Evolutionary conservation across 1,140 invertebrate genomes (phyloP).

Genomic region (Drosophila kikkawai): DNA sequence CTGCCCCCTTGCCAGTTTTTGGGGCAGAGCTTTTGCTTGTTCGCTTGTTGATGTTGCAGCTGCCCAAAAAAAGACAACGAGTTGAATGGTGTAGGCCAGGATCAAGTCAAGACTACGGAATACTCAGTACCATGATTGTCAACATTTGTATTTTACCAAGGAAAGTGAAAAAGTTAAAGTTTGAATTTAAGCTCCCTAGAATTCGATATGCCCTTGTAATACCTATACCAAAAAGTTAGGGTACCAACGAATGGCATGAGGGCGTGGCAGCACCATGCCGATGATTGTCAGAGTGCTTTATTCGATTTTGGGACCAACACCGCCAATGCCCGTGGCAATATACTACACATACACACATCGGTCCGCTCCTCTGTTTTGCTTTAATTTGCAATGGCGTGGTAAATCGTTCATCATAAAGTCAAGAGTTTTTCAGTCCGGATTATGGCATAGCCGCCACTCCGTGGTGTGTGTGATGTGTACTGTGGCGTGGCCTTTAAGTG

Average conservation of each 20-base stretch:
- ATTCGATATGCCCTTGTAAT: not conserved
- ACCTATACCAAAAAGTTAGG: not conserved
- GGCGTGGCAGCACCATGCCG: constrained; percentile 38
- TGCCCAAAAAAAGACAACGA: constrained; percentile 11
- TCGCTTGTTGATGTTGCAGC: constrained; percentile 45
- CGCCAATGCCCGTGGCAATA: not conserved
- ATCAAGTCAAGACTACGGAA: not conserved
- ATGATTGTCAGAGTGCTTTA: constrained; percentile 62
- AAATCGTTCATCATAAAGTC: constrained; percentile 68
- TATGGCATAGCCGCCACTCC: constrained; percentile 23
- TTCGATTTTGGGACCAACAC: constrained; percentile 45
- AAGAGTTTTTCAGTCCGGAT: constrained; percentile 59
- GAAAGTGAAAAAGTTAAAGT: too few relatives aligned
- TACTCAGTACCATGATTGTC: not conserved
- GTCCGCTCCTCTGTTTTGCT: constrained; percentile 38
- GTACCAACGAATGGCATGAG: constrained; percentile 45
- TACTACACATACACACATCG: constrained; percentile 1
- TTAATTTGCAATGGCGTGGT: constrained; percentile 64
- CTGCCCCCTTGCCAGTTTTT: constrained; percentile 13
- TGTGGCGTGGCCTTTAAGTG: constrained; percentile 30
- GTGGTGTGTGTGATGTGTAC: not conserved
- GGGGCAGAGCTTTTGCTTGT: constrained; percentile 29
- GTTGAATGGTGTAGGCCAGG: not conserved
- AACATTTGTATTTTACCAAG: not conserved
- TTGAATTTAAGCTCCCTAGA: too few relatives aligned